Evolutionary conservation across 2,888 invertebrate genomes (phyloP), one percentile per base, ranked within the genome.

Genomic region (Therioaphis trifolii): DNA sequence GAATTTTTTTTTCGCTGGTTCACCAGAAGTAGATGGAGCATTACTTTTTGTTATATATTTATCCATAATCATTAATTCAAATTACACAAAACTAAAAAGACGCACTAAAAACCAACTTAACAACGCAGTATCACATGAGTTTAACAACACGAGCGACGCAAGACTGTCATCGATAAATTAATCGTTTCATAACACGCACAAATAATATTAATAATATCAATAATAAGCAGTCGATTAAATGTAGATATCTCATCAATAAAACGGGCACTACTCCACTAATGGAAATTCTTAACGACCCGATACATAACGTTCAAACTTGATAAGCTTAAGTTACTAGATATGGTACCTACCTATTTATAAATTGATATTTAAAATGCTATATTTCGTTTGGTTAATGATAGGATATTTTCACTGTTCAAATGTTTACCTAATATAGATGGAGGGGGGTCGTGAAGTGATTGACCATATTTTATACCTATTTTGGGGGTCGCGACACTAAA

Each of bases 1-100:
- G 63, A 29, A 29, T 4, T 63, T 63, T 58, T 43, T 58, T 63
- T 29, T 63, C 29, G 63, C 29, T 29, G 63, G 63, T 29, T 63
- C 63, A 29, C 63, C 29, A 63, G 63, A 63, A 29, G 27, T 66
- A n/a, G 66, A 66, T 40, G 35, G 66, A 18, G 66, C 66, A 66
- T 66, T 66, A 35, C 40, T 11, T 68, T 43, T 43, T 68, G 68
- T 68, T 68, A 68, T 21, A 68, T 68, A 68, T 46, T n/a, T n/a
- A n/a, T n/a, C n/a, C n/a, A n/a, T n/a, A n/a, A n/a, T n/a, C n/a
- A n/a, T n/a, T n/a, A n/a, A 46, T 46, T 69, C 69, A 21, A 69
- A 69, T 69, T 69, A 24, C 69, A 69, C 69, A 46, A 69, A 69
- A 69, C 43, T 46, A 68, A 68, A 40, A 40, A 68, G n/a, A 68